phyloP scores from a whole-genome alignment of 2,113 vertebrate species.

The Sebastes fasciatus region DNA sequence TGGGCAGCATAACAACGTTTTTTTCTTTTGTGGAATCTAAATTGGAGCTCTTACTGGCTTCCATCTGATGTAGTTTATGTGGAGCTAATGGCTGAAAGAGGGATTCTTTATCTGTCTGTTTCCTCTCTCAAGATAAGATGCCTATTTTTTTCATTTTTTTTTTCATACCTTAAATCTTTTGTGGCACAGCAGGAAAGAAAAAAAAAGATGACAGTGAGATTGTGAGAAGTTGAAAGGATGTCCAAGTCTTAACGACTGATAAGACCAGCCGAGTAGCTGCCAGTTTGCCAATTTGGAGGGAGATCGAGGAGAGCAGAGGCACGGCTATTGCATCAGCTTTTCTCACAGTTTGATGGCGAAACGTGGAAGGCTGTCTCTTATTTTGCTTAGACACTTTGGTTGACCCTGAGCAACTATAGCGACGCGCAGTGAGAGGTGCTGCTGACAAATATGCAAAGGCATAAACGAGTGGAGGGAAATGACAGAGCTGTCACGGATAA shows the following conservation, averaged over 20 bases:
- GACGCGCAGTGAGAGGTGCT: constrained; percentile 30
- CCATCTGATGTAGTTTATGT: constrained; percentile 22
- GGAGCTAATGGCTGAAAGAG: constrained; percentile 15
- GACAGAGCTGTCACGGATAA: constrained; percentile 51
- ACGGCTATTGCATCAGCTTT: constrained; percentile 37
- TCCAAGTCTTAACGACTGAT: constrained; percentile 46
- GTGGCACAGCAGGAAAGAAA: not conserved
- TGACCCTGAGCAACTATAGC: constrained; percentile 45
- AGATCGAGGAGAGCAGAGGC: constrained; percentile 22
- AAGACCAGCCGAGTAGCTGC: constrained; percentile 34
- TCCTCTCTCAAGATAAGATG: constrained; percentile 36
- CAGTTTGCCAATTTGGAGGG: constrained; percentile 51
- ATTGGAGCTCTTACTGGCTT: constrained; percentile 20
- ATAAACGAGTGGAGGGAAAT: constrained; percentile 37
- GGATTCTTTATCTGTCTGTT: constrained; percentile 32
- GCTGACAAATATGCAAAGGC: constrained; percentile 42
- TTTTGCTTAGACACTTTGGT: constrained; percentile 32
- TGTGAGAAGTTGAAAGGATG: constrained; percentile 43
- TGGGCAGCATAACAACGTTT: not conserved
- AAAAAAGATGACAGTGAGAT: constrained; percentile 32
- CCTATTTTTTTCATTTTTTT: constrained; percentile 13
- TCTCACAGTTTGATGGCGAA: constrained; percentile 26
- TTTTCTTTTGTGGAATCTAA: constrained; percentile 26
- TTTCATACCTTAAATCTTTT: constrained; percentile 9
- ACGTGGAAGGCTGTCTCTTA: constrained; percentile 39